Base-by-base conservation (phyloP, 2,113 vertebrate genomes). In the Prietella phreatophila region DNA sequence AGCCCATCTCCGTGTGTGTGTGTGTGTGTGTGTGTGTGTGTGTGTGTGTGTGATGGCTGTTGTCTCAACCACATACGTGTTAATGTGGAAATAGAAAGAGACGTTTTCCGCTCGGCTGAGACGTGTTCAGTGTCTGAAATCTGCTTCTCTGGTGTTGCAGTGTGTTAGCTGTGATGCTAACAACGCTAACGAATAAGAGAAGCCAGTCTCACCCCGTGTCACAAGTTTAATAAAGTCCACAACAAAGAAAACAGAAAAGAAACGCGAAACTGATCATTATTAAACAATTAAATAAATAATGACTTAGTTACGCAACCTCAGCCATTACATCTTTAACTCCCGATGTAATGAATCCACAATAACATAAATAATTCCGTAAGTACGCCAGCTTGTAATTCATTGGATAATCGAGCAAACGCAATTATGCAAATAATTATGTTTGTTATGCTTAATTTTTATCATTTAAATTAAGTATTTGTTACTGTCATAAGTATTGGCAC, bases 1-100 rank as follows among this genome's bases (percentile, higher is more conserved):
- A 91, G 90, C 90, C 87, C 85, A 80, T 87, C 78, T 87, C 39
- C 53, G 69, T 85, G n/a, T 80, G 76, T 80, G 76, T 79, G 76
- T 79, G 76, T 53, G 47, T 80, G 76, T 56, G 25, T 56, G 53
- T 80, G 78, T 55, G 76, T 80, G 78, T 80, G 47, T 55, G 76
- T 55, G 47, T 30, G 25, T 79, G 27, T 78, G 25, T 76, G 61
- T 78, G 61, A 27, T 65, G n/a, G 60, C 25, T 84, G 47, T 71
- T 42, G 39, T 47, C 17, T 61, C 30, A 27, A 75, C 30, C 81
- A 58, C 69, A 19, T 88, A 75, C 17, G 7, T 42, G 33, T 76
- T 47, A 42, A 69, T 30, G 33, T 17, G 30, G 39, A 65, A 65
- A 65, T n/a, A 63, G 60, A 27, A 27, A 63, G 61, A 63, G 25